These are phyloP conservation scores for Oreotrochilus melanogaster DNA, from an alignment of 2,113 vertebrate genomes.

Conservation along the genomic window DNA sequence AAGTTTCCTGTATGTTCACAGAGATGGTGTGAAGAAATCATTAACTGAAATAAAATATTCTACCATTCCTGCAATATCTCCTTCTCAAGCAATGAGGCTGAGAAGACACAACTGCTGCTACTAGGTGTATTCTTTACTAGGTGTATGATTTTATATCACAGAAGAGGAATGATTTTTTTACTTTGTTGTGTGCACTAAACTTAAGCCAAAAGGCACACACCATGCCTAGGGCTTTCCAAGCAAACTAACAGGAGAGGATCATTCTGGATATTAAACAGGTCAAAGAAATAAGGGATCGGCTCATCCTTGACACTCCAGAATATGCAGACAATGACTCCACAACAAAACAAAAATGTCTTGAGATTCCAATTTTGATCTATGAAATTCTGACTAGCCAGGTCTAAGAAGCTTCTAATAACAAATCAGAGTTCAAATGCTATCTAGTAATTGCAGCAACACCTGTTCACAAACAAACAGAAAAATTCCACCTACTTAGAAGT, in stretches of 20 bases:
- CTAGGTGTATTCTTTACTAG: background rate
- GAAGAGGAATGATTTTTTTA: background rate
- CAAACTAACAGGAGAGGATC: background rate
- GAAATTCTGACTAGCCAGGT: conserved; percentile 19
- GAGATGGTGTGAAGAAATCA: background rate
- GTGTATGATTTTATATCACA: background rate
- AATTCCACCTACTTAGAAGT: background rate
- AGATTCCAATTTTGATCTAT: background rate
- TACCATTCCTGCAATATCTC: background rate
- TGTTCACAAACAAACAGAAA: background rate
- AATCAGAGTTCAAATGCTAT: conserved; percentile 6
- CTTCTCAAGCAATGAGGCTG: background rate
- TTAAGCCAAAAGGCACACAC: background rate
- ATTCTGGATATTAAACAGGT: rapidly evolving
- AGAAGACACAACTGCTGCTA: too few species aligned
- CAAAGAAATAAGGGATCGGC: background rate
- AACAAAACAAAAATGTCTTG: background rate
- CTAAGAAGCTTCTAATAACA: background rate
- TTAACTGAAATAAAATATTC: background rate
- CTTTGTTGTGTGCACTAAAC: background rate
- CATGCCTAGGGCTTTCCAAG: background rate
- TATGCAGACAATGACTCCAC: background rate
- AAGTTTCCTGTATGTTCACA: background rate
- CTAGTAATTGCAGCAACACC: background rate
- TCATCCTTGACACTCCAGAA: background rate